A percentile compares a stretch with the other conserved stretches of the same genome.
Conservation (phyloP, 2,797 vertebrate species). For the Alectoris magna region DNA sequence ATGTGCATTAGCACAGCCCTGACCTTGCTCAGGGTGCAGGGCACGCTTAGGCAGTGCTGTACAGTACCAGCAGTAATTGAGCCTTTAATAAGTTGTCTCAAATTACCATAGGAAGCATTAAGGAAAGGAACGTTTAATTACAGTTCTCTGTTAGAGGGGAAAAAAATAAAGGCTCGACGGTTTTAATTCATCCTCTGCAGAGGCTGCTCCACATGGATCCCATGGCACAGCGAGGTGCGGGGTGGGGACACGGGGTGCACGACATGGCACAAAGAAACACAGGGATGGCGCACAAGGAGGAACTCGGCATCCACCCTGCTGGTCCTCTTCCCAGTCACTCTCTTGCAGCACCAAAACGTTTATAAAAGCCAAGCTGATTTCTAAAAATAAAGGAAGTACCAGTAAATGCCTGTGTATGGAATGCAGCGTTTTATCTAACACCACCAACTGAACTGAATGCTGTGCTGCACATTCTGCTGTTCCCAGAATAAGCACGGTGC, state of each 20-base stretch:
- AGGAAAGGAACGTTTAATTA: constrained; percentile 52
- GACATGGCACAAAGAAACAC: fast-evolving
- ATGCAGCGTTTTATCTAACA: not conserved
- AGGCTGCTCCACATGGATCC: not conserved
- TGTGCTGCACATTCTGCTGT: not conserved
- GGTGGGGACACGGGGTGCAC: not conserved
- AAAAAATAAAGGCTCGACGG: not conserved
- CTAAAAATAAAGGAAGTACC: constrained; percentile 45
- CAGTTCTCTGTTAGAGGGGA: not conserved
- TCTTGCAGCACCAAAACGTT: not conserved
- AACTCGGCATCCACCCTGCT: fast-evolving
- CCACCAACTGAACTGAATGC: not conserved
- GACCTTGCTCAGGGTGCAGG: not conserved
- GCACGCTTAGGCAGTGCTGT: not conserved
- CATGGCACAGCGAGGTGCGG: not conserved
- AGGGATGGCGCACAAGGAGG: not conserved
- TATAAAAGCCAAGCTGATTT: constrained; percentile 3
- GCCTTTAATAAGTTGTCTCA: constrained; percentile 36
- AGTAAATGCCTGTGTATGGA: constrained; percentile 1
- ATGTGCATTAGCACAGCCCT: not conserved
- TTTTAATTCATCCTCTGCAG: not conserved
- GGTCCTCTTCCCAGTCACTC: not conserved
- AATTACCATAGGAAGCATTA: constrained; percentile 45
- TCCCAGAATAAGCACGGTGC: constrained; percentile 12
- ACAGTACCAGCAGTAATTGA: not conserved